Evolutionary conservation across 2,888 invertebrate species (phyloP).

Genomic region (Drosophila trichaetosa): DNA sequence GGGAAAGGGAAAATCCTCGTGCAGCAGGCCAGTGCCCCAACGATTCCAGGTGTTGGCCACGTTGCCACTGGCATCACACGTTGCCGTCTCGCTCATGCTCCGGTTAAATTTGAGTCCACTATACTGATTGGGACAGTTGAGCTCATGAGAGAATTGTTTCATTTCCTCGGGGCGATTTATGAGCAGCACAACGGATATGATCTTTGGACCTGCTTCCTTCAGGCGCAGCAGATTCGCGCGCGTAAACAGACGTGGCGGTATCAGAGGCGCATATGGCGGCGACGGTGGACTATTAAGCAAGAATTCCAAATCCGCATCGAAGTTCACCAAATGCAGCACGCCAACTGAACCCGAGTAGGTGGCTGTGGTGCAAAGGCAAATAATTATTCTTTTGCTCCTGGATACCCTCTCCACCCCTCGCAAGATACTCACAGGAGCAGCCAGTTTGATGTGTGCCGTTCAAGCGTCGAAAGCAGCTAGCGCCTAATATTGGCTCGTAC

Average conservation of each 20-base stretch:
- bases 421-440: slow-evolving; percentile 92
- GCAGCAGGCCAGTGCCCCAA: slow-evolving; percentile 90
- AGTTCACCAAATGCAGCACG: slow-evolving; percentile 90
- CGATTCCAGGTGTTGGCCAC: slow-evolving; percentile 90
- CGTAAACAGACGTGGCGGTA: slow-evolving; percentile 88
- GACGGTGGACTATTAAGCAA: slow-evolving; percentile 90
- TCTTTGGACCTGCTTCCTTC: slow-evolving; percentile 85
- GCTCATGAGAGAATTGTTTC: slow-evolving; percentile 87
- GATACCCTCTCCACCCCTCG: background rate
- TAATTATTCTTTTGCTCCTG: background rate
- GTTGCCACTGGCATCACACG: slow-evolving; percentile 82
- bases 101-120: slow-evolving; percentile 85
- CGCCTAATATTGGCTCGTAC: slow-evolving; percentile 90
- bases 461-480: slow-evolving; percentile 94
- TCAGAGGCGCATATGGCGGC: slow-evolving; percentile 92
- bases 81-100: slow-evolving; percentile 81
- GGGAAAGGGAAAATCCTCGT: slow-evolving; percentile 94
- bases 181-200: slow-evolving; percentile 89
- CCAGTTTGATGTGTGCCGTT: slow-evolving; percentile 98
- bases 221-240: slow-evolving; percentile 86
- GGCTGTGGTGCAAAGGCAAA: slow-evolving; percentile 62
- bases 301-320: slow-evolving; percentile 89
- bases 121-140: slow-evolving; percentile 93
- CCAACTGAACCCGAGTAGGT: slow-evolving; percentile 92
- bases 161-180: slow-evolving; percentile 80